Conservation (phyloP, 2,797 vertebrate species). For the Leucoraja ocellata region DNA sequence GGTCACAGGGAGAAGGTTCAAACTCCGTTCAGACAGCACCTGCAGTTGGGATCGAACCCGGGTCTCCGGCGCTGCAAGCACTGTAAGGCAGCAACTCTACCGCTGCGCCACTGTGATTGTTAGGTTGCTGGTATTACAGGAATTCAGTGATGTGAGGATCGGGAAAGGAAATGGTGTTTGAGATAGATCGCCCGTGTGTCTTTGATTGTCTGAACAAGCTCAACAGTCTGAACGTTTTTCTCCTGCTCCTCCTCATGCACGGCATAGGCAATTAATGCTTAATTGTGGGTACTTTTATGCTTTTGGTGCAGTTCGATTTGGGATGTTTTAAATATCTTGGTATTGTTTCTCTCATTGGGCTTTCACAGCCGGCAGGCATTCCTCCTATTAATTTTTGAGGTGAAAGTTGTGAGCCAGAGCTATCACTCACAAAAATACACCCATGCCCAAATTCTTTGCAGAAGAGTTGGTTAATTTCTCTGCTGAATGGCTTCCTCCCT, state of each 20-base stretch:
- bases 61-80: too few species aligned
- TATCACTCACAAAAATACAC: background rate
- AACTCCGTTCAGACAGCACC: too few species aligned
- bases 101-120: too few species aligned
- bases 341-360: background rate
- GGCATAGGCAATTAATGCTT: background rate
- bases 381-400: background rate
- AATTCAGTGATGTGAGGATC: too few species aligned
- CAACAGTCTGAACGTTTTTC: too few species aligned
- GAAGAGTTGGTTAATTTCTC: background rate
- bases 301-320: background rate
- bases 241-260: too few species aligned
- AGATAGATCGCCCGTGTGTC: too few species aligned
- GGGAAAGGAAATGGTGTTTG: too few species aligned
- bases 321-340: background rate
- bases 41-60: too few species aligned
- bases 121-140: background rate
- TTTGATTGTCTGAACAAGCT: too few species aligned
- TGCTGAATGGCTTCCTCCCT: background rate
- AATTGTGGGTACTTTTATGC: background rate
- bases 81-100: too few species aligned
- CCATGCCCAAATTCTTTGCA: background rate
- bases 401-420: background rate
- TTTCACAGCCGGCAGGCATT: background rate
- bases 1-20: too few species aligned